A percentile compares a stretch with the other conserved stretches of the same genome.
phyloP scores from a whole-genome alignment of 2,888 invertebrate genomes.

The Gari tellinella region DNA sequence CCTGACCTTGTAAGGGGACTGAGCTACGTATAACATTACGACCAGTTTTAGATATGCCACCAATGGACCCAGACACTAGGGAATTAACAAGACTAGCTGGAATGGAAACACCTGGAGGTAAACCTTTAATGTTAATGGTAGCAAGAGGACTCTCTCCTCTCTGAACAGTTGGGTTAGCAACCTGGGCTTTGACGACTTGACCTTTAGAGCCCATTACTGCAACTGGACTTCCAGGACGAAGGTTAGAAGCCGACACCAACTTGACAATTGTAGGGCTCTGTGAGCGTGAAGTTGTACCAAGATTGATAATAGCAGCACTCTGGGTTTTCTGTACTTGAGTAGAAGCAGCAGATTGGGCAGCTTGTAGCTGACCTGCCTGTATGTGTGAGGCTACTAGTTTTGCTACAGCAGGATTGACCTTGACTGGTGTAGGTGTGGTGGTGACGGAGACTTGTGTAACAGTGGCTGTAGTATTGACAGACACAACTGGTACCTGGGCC shows the following conservation, averaged over 20 bases:
- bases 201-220: neutral
- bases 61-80: constrained; percentile 55
- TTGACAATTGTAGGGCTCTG: constrained; percentile 52
- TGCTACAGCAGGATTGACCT: constrained; percentile 55
- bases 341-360: neutral
- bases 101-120: constrained; percentile 56
- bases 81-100: constrained; percentile 60
- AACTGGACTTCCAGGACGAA: constrained; percentile 3
- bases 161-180: neutral
- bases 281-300: constrained; percentile 38
- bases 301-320: constrained; percentile 57
- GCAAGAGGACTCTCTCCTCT: constrained; percentile 50
- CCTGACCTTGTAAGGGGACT: constrained; percentile 3
- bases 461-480: neutral
- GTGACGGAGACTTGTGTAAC: constrained; percentile 18
- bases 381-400: constrained; percentile 52
- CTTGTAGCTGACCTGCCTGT: constrained; percentile 25
- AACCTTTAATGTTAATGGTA: constrained; percentile 60
- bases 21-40: constrained; percentile 27
- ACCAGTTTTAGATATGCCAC: constrained; percentile 35
- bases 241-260: constrained; percentile 52
- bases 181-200: neutral
- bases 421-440: constrained; percentile 39
- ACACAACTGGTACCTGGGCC: constrained; percentile 39
- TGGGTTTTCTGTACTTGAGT: neutral